Base-by-base conservation (phyloP, 2,113 vertebrate genomes). In the Sula dactylatra region DNA sequence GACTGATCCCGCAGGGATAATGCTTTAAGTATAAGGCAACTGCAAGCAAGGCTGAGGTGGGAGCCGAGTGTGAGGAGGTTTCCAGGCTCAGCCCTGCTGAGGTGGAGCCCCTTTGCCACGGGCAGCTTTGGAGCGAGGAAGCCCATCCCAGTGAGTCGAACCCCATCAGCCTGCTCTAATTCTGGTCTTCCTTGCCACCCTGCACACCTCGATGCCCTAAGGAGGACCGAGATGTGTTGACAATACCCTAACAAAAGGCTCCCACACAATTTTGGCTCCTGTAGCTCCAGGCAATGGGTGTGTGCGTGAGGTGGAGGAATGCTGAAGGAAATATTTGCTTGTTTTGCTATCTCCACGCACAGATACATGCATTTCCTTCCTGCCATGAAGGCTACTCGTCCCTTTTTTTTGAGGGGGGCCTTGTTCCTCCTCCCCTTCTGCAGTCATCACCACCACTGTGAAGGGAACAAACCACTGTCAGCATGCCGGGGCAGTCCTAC, bases 311-410 rank as follows among this genome's bases (percentile, higher is more conserved):
- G 34, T 45, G 64, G 72, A 93, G 95, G 95, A 97, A 96, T 86
- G 65, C 50, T 78, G 94, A 92, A 78, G 90, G 94, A 97, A 94
- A 71, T 72, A 86, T 21, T 92, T 4, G 18, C 50, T 96, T 95
- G 70, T 91, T 97, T 93, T 91, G 91, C 91, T 93, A 73, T 94
- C 94, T 95, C 70, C 66, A 77, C 81, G 65, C 55, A 90, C 56
- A 91, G 73, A 93, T 72, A 72, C 66, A 91, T 72, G 85, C 84
- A 87, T 93, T 97, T 97, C 93, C 91, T 96, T 96, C 93, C 97
- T 94, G 80, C 40, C 52, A 12, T 42, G 77, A 90, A 69, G 54
- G 83, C 20, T 38, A 62, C 20, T 76, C 0, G 1, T 22, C 71
- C 66, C 62, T 56, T 73, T 82, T 70, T 40, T 44, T 10, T 3